Percentiles rank a stretch among this genome's conserved stretches.
Evolutionary conservation across 2,888 invertebrate genomes (phyloP).

Genomic region (Andrena haemorrhoa): DNA sequence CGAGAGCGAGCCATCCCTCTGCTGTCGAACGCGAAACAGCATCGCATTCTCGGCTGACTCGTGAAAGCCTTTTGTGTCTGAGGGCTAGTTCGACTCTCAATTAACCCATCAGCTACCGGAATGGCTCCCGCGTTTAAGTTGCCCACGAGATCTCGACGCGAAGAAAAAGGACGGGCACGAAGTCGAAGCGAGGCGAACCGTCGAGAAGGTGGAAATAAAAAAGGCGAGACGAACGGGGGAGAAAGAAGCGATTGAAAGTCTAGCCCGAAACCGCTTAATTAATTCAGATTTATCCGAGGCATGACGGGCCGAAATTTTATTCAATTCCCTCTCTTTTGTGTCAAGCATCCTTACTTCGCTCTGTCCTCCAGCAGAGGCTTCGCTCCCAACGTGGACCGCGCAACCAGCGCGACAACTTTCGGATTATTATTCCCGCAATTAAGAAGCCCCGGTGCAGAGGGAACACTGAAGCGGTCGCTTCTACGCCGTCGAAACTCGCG

Average conservation of each 20-base stretch:
- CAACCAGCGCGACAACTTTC: slow-evolving; percentile 60
- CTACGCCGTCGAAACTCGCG: slow-evolving; percentile 29
- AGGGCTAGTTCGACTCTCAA: slow-evolving; percentile 80
- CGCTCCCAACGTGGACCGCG: slow-evolving; percentile 17
- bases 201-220: slow-evolving; percentile 40
- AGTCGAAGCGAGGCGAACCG: slow-evolving; percentile 40
- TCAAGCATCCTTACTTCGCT: slow-evolving; percentile 52
- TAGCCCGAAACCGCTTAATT: slow-evolving; percentile 82
- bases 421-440: slow-evolving; percentile 73
- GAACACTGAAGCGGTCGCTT: slow-evolving; percentile 36
- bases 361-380: slow-evolving; percentile 25
- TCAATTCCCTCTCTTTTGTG: slow-evolving; percentile 75
- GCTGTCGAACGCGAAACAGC: slow-evolving; percentile 48
- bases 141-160: slow-evolving; percentile 72
- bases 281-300: slow-evolving; percentile 84
- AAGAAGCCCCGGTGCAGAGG: slow-evolving; percentile 53
- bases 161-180: slow-evolving; percentile 59
- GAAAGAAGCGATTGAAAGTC: slow-evolving; percentile 65
- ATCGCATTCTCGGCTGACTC: slow-evolving; percentile 59
- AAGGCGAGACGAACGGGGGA: slow-evolving; percentile 38
- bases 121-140: slow-evolving; percentile 79
- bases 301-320: slow-evolving; percentile 81
- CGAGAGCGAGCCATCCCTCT: not conserved
- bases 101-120: slow-evolving; percentile 84
- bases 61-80: slow-evolving; percentile 77